Evolutionary conservation across 2,113 vertebrate genomes (phyloP).

Genomic region (Mustelus asterias): DNA sequence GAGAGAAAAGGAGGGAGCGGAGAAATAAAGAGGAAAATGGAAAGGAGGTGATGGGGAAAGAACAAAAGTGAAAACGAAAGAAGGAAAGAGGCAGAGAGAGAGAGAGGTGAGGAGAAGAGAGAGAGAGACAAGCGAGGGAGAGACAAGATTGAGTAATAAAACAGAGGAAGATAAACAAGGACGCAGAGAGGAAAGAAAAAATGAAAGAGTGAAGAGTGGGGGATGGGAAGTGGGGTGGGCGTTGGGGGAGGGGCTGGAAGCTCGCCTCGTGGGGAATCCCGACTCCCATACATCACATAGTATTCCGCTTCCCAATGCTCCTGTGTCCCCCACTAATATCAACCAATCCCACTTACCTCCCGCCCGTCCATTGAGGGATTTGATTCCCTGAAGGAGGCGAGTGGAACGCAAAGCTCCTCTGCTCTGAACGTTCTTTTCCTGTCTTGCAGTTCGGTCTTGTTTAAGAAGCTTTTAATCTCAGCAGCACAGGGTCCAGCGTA

Average conservation of each 20-base stretch:
- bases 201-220: neutral
- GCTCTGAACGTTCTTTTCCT: neutral
- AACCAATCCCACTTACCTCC: neutral
- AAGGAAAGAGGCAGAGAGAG: too few relatives aligned
- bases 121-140: neutral
- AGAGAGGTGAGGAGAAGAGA: too few relatives aligned
- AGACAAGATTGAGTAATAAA: neutral
- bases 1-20: neutral
- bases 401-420: neutral
- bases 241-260: neutral
- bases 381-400: neutral
- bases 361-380: neutral
- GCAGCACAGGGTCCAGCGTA: neutral
- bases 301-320: neutral
- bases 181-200: neutral
- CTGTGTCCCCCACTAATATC: neutral
- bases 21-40: neutral
- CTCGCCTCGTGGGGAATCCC: neutral
- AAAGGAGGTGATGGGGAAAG: neutral
- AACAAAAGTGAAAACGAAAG: neutral
- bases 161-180: neutral
- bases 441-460: neutral
- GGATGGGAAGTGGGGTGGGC: neutral
- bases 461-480: neutral
- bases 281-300: rapidly evolving